Evolutionary conservation across 1,140 invertebrate species (phyloP).

Genomic region (Sinonovacula constricta): DNA sequence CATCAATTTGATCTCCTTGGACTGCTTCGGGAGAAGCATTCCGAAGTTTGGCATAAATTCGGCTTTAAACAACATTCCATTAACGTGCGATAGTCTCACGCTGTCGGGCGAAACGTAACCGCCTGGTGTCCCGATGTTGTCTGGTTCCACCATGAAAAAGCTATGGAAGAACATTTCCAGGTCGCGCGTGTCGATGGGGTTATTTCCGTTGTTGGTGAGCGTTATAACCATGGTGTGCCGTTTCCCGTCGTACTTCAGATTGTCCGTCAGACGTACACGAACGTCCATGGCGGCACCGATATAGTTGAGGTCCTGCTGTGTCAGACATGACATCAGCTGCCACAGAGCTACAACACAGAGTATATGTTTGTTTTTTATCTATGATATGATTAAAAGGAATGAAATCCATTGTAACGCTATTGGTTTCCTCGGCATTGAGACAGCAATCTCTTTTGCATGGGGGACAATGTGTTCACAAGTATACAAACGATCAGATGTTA

Average conservation of each 20-base stretch:
- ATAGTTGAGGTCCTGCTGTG: constrained; percentile 36
- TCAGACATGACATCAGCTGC: neutral
- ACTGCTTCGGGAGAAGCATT: constrained; percentile 34
- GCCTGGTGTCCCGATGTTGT: constrained; percentile 42
- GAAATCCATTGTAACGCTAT: too few species aligned
- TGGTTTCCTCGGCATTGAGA: too few species aligned
- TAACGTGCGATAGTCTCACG: constrained; percentile 62
- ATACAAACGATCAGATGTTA: too few species aligned
- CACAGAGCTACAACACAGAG: neutral
- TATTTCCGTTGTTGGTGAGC: constrained; percentile 17
- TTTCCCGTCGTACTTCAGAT: constrained; percentile 29
- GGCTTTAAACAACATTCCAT: constrained; percentile 65
- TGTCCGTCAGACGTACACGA: constrained; percentile 32
- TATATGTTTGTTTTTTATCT: too few species aligned
- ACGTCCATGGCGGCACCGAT: constrained; percentile 21
- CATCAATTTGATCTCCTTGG: constrained; percentile 48
- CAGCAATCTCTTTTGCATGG: too few species aligned
- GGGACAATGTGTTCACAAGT: too few species aligned
- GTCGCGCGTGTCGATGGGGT: constrained; percentile 8
- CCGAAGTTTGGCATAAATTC: constrained; percentile 44
- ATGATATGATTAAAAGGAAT: too few species aligned
- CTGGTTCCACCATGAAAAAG: constrained; percentile 52
- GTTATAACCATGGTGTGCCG: constrained; percentile 34
- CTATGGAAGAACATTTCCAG: constrained; percentile 38
- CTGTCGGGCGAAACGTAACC: constrained; percentile 46